These are phyloP conservation scores for Rugalucina vietnamica DNA, from an alignment of 2,888 invertebrate species.

Conservation along the genomic window DNA sequence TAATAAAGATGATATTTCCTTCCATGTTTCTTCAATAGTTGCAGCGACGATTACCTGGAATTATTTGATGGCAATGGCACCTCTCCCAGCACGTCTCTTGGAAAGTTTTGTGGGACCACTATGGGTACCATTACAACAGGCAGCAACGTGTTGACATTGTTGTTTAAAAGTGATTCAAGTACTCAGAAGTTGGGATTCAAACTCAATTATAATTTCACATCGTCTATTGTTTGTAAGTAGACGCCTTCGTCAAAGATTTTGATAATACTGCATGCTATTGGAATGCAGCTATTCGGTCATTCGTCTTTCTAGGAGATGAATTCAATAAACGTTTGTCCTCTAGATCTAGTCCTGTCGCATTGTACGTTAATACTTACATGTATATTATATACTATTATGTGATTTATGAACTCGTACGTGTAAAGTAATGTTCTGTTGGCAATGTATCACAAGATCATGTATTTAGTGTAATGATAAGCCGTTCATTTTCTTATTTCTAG, in stretches of 20 bases:
- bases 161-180: slow-evolving; percentile 42
- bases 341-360: too few species aligned
- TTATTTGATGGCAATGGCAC: slow-evolving; percentile 47
- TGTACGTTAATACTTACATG: too few species aligned
- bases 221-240: slow-evolving; percentile 41
- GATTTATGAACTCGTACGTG: not conserved
- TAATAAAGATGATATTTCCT: too few species aligned
- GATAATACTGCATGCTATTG: not conserved
- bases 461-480: not conserved
- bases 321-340: too few species aligned
- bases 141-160: slow-evolving; percentile 33
- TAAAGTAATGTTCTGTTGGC: not conserved
- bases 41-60: slow-evolving; percentile 41
- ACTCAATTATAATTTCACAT: slow-evolving; percentile 53
- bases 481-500: not conserved
- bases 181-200: slow-evolving; percentile 41
- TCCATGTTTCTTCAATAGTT: too few species aligned
- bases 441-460: not conserved
- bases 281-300: too few species aligned
- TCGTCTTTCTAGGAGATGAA: too few species aligned
- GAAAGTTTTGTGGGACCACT: slow-evolving; percentile 46
- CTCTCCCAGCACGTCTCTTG: slow-evolving; percentile 33
- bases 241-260: not conserved
- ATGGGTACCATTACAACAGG: slow-evolving; percentile 50
- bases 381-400: too few species aligned